Evolutionary conservation across 1,140 invertebrate genomes (phyloP).

Genomic region (Lordiphosa stackelbergi): DNA sequence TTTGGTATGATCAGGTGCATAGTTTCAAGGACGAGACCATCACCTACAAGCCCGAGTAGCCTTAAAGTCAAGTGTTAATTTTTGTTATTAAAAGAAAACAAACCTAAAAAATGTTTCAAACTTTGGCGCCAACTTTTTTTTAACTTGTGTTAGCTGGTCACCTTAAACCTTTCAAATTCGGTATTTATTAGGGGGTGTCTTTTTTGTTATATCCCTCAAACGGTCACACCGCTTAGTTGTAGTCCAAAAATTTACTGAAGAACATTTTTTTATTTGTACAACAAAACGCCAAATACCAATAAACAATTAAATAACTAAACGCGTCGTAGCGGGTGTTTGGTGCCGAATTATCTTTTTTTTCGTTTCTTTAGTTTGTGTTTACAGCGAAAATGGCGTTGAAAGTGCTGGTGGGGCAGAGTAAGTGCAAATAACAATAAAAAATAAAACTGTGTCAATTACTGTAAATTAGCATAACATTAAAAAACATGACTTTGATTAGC

Average conservation of each 20-base stretch:
- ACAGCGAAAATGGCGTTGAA: slow-evolving; percentile 38
- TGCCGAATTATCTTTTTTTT: slow-evolving; percentile 12
- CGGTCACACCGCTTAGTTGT: too few relatives aligned
- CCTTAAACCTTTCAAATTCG: too few relatives aligned
- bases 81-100: too few relatives aligned
- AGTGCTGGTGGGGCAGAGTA: slow-evolving; percentile 34
- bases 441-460: not conserved
- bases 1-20: slow-evolving; percentile 69
- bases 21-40: slow-evolving; percentile 71
- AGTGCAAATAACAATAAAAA: slow-evolving; percentile 1
- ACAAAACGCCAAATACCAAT: slow-evolving; percentile 6
- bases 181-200: too few relatives aligned
- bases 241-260: not conserved
- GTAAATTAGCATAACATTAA: too few relatives aligned
- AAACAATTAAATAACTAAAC: slow-evolving; percentile 9
- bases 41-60: slow-evolving; percentile 55
- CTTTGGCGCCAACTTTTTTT: too few relatives aligned
- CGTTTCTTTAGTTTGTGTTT: slow-evolving; percentile 17
- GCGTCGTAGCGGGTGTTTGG: slow-evolving; percentile 8
- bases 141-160: too few relatives aligned
- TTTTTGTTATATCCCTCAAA: too few relatives aligned
- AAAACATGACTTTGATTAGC: too few relatives aligned
- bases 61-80: too few relatives aligned
- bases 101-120: too few relatives aligned
- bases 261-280: slow-evolving; percentile 3